phyloP scores from a whole-genome alignment of 2,888 invertebrate species.

The Drosophila paramelanica region DNA sequence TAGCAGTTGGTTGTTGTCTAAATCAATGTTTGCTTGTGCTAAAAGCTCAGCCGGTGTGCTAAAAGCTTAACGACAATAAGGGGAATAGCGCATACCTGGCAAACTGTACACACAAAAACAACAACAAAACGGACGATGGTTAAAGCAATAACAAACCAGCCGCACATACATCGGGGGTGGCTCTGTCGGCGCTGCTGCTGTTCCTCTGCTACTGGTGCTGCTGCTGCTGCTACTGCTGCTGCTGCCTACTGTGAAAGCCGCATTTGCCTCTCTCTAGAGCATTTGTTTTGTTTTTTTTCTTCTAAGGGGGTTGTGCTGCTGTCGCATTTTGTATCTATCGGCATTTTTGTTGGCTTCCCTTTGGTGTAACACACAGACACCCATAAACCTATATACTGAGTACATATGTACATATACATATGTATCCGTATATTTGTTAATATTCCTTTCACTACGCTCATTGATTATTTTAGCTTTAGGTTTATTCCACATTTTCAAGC shows the following conservation, averaged over 20 bases:
- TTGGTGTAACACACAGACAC: constrained; percentile 33
- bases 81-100: constrained; percentile 29
- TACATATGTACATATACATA: background rate
- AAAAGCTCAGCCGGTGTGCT: constrained; percentile 35
- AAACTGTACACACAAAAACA: constrained; percentile 17
- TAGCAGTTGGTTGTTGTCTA: constrained; percentile 31
- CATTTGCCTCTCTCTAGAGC: constrained; percentile 15
- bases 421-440: constrained; percentile 30
- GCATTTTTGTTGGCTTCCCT: constrained; percentile 81
- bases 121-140: constrained; percentile 24
- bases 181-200: constrained; percentile 33
- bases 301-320: constrained; percentile 38
- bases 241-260: constrained; percentile 41
- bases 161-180: constrained; percentile 51
- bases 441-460: constrained; percentile 49
- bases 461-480: constrained; percentile 49
- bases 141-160: constrained; percentile 30
- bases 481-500: constrained; percentile 53
- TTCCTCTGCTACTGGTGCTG: constrained; percentile 20
- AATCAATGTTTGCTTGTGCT: constrained; percentile 18
- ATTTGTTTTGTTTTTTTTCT: constrained; percentile 23
- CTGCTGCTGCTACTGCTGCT: constrained; percentile 13
- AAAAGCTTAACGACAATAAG: constrained; percentile 25
- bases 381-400: constrained; percentile 15
- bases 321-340: constrained; percentile 65